Evolutionary conservation across 2,888 invertebrate genomes (phyloP).

Genomic region (Chrysodeixis includens): DNA sequence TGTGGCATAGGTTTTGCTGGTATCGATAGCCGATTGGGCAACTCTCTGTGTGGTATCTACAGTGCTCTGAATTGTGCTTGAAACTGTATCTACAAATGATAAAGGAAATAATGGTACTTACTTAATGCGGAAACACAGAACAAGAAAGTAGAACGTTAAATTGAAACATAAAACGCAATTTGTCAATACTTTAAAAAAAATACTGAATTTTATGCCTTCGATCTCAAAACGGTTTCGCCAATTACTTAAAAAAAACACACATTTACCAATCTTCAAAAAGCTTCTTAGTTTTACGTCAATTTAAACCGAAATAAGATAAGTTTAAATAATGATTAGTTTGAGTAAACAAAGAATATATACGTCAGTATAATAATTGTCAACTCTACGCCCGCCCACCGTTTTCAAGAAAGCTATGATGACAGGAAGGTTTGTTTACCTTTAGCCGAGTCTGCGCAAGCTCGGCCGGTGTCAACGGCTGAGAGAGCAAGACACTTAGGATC

Average conservation of each 20-base stretch:
- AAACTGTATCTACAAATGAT: slow-evolving; percentile 74
- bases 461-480: slow-evolving; percentile 69
- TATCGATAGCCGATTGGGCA: slow-evolving; percentile 70
- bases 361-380: slow-evolving; percentile 40
- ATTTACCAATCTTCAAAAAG: neutral
- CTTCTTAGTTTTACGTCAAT: neutral
- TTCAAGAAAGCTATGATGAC: slow-evolving; percentile 39
- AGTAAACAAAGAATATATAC: slow-evolving; percentile 28
- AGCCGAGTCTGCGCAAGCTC: slow-evolving; percentile 63
- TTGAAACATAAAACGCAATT: neutral
- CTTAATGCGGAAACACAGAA: slow-evolving; percentile 18
- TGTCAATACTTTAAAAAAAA: neutral
- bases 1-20: slow-evolving; percentile 70
- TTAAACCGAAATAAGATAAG: neutral
- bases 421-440: slow-evolving; percentile 69
- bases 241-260: slow-evolving; percentile 6
- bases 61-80: slow-evolving; percentile 68
- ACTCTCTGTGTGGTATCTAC: slow-evolving; percentile 72
- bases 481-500: too few species aligned
- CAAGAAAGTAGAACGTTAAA: slow-evolving; percentile 16
- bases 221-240: neutral
- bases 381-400: slow-evolving; percentile 40
- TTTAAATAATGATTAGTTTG: slow-evolving; percentile 20
- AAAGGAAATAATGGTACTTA: slow-evolving; percentile 22
- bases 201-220: too few species aligned